phyloP scores from a whole-genome alignment of 2,888 invertebrate genomes.

The Synanthedon tipuliformis region DNA sequence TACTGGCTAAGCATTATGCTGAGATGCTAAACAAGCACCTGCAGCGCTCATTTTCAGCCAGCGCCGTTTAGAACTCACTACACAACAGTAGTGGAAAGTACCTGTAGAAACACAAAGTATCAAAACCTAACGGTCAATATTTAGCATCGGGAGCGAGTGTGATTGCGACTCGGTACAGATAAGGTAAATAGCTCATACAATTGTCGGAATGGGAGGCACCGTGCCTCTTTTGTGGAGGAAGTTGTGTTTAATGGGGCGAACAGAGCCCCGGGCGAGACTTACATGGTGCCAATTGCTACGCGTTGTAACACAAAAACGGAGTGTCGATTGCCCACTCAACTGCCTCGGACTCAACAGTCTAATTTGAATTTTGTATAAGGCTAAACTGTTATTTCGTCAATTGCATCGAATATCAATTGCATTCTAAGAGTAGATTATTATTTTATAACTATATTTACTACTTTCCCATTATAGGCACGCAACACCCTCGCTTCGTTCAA shows the following conservation, averaged over 20 bases:
- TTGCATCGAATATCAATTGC: conserved; percentile 1
- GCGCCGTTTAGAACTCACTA: too few species aligned
- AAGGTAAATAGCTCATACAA: conserved; percentile 71
- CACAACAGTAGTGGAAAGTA: too few species aligned
- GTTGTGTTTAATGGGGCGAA: conserved; percentile 54
- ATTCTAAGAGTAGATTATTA: conserved; percentile 4
- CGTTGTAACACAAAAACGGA: conserved; percentile 27
- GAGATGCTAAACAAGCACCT: too few species aligned
- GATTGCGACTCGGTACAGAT: conserved; percentile 59
- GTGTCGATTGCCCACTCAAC: conserved; percentile 26
- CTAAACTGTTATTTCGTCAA: conserved; percentile 28
- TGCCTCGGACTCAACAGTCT: conserved; percentile 21
- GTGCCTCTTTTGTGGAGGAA: conserved; percentile 65
- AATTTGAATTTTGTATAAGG: conserved; percentile 39
- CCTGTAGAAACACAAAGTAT: conserved; percentile 14
- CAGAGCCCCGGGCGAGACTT: conserved; percentile 53
- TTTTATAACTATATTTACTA: conserved; percentile 5
- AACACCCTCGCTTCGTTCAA: too few species aligned
- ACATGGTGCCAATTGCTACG: conserved; percentile 62
- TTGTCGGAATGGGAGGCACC: conserved; percentile 59
- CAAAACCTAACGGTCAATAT: conserved; percentile 22
- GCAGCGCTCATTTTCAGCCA: too few species aligned
- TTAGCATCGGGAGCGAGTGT: conserved; percentile 40
- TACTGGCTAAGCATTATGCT: too few species aligned
- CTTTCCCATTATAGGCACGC: too few species aligned